Conservation (phyloP, 2,888 invertebrate genomes). For the Andrena chrysosceles region DNA sequence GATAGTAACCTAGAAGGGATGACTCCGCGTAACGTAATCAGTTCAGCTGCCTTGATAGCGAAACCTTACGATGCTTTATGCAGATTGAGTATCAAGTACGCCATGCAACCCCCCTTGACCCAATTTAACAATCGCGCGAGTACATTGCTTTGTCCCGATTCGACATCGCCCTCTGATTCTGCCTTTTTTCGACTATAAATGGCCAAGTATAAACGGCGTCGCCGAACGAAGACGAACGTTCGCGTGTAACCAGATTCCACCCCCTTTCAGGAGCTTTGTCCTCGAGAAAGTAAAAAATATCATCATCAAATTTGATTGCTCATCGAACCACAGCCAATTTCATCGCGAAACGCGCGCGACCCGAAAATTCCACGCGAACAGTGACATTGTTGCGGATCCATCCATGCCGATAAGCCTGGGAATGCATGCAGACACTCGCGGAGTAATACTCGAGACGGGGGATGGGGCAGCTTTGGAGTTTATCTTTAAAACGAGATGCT, state of each 20-base stretch:
- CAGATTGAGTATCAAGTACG: conserved; percentile 72
- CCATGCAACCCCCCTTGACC: conserved; percentile 76
- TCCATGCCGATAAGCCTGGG: neutral
- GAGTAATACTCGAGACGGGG: neutral
- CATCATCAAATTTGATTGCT: neutral
- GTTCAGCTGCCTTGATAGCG: conserved; percentile 77
- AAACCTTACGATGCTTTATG: conserved; percentile 78
- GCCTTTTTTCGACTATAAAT: conserved; percentile 6
- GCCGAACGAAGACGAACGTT: conserved; percentile 5
- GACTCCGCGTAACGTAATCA: conserved; percentile 66
- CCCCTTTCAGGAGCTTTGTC: no score
- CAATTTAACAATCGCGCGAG: conserved; percentile 60
- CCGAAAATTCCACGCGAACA: neutral
- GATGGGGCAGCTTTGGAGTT: neutral
- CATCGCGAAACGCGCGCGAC: neutral
- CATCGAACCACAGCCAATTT: neutral
- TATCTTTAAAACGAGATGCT: conserved; percentile 22
- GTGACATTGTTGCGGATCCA: neutral
- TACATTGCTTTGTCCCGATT: conserved; percentile 48
- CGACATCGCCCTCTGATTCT: conserved; percentile 7
- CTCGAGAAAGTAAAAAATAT: no score
- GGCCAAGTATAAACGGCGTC: neutral
- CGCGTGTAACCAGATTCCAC: no score
- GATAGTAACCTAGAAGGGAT: conserved; percentile 41
- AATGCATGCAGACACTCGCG: neutral